Evolutionary conservation across 2,888 invertebrate species (phyloP), one percentile per base, ranked within the genome.

Genomic region (Lasioglossum lativentre): DNA sequence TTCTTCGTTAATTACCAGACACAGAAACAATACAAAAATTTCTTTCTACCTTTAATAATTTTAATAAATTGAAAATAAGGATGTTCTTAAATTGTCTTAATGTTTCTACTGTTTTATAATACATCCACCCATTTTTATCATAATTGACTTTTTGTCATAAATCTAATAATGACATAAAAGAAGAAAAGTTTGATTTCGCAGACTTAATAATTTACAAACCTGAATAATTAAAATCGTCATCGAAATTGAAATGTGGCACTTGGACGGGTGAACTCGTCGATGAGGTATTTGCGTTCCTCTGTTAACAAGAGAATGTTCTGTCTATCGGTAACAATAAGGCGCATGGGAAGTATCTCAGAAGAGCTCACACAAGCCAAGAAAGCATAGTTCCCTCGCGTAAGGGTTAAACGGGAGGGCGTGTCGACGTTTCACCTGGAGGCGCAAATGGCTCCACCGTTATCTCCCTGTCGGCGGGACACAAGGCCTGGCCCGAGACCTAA

Each of bases 371-470:
- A 56, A 56, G n/a, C n/a, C 23, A 38, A 38, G 40, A 70, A 40
- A n/a, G 68, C 68, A 23, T 68, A 38, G 70, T 40, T 70, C 38
- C 70, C n/a, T 23, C 30, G 68, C 38, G 38, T 38, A 68, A 40
- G 70, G 70, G 70, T 70, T 70, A 70, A 70, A 70, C 70, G 70
- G 14, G 23, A 70, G n/a, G 70, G 70, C 70, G 70, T 16, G 40
- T n/a, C 19, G 45, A 14, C 59, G 70, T 70, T 38, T 42, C 59
- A 70, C 70, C 70, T 70, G 59, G 19, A 10, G 42, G 52, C 40
- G 70, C 70, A 70, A 70, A 70, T 38, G 70, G 70, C 40, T 70
- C 38, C 45, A 75, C 47, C 70, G 34, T 75, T 52, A 42, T 16
- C 63, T 59, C n/a, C 16, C 2, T 30, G 72, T 27, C 70, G 66